Evolutionary conservation across 2,113 vertebrate genomes (phyloP).

Genomic region (Nycticebus coucang): DNA sequence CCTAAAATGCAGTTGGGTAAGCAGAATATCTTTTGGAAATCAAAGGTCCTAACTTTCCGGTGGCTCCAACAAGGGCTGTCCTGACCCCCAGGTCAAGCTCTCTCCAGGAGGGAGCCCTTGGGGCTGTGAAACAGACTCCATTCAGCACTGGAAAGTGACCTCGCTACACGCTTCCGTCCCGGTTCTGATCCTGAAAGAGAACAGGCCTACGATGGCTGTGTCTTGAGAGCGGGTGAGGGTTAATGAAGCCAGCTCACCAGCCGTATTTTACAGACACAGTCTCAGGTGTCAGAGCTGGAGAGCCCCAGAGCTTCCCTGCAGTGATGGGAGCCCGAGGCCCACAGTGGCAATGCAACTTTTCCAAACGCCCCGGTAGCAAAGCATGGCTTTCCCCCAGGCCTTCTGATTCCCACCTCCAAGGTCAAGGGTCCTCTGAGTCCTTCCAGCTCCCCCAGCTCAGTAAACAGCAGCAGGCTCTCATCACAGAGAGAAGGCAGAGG

Average conservation of each 20-base stretch:
- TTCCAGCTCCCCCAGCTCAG: neutral
- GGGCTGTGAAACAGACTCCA: neutral
- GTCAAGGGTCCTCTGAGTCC: neutral
- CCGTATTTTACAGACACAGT: neutral
- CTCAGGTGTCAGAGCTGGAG: neutral
- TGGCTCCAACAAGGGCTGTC: neutral
- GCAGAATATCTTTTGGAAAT: neutral
- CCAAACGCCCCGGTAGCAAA: neutral
- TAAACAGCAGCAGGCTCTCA: neutral
- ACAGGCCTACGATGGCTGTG: accelerated
- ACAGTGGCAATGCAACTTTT: neutral
- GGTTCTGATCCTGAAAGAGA: neutral
- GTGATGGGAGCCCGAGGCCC: neutral
- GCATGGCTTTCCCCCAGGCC: neutral
- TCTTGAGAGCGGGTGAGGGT: neutral
- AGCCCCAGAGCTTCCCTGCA: accelerated
- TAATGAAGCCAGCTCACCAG: neutral
- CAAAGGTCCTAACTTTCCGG: neutral
- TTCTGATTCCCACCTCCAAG: neutral
- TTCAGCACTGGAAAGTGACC: no score
- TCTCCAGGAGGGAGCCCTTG: neutral
- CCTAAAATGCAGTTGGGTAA: constrained; percentile 62
- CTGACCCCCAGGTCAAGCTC: neutral
- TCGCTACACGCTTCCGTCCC: neutral
- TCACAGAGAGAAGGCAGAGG: neutral